Percentiles rank a stretch among this genome's conserved stretches.
phyloP scores from a whole-genome alignment of 2,888 invertebrate species.

The Minunthozetes semirufus region DNA sequence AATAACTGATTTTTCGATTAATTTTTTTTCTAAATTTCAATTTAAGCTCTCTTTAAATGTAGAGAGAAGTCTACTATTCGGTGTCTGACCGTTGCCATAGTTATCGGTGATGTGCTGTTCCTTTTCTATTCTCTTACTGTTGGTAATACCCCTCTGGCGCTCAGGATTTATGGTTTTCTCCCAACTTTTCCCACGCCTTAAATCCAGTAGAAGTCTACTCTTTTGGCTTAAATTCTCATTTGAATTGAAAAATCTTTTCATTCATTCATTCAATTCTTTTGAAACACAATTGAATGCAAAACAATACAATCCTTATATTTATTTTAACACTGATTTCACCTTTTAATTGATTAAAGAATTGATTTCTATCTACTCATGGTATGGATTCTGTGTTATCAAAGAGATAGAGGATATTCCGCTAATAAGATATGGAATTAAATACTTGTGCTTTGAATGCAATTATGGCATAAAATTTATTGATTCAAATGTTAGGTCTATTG shows the following conservation, averaged over 20 bases:
- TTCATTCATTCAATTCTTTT: too few relatives aligned
- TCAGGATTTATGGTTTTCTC: slow-evolving; percentile 25
- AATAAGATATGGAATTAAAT: too few relatives aligned
- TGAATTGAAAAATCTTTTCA: too few relatives aligned
- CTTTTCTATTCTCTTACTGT: neutral
- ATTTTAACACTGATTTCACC: too few relatives aligned
- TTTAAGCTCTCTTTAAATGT: neutral
- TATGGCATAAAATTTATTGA: neutral
- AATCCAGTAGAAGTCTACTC: neutral
- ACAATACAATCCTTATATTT: too few relatives aligned
- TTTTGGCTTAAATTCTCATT: neutral
- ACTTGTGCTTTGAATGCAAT: neutral
- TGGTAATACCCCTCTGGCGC: slow-evolving; percentile 8
- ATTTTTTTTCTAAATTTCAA: neutral
- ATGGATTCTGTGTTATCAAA: too few relatives aligned
- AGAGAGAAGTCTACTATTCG: neutral
- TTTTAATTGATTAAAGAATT: too few relatives aligned
- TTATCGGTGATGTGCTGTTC: neutral
- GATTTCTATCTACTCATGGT: too few relatives aligned
- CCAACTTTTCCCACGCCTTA: slow-evolving; percentile 29
- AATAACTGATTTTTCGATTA: too few relatives aligned
- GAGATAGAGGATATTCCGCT: too few relatives aligned
- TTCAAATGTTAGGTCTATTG: neutral
- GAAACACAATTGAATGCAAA: too few relatives aligned
- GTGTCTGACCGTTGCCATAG: slow-evolving; percentile 23